Conservation (phyloP, 2,797 vertebrate genomes). For the Peromyscus aztecus region DNA sequence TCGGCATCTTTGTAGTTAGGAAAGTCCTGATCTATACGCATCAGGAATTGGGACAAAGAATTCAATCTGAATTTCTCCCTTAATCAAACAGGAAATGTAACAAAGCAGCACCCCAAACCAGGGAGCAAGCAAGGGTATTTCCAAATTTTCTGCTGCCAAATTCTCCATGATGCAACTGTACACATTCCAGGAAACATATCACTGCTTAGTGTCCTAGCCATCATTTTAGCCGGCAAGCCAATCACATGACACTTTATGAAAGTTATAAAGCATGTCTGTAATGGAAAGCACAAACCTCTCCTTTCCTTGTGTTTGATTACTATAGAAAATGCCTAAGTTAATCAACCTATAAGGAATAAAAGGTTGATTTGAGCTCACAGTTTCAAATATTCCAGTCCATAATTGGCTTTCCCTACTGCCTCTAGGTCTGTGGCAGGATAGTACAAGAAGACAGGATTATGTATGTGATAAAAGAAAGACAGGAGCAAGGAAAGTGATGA, state of each 20-base stretch:
- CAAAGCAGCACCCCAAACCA: neutral
- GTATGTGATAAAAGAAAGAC: neutral
- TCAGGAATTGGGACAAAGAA: neutral
- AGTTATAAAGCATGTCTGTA: neutral
- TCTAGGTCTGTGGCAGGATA: neutral
- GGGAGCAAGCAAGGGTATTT: neutral
- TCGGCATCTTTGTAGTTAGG: neutral
- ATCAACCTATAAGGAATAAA: neutral
- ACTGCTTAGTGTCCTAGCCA: constrained; percentile 7
- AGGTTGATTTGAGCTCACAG: neutral
- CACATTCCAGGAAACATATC: neutral
- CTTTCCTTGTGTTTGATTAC: neutral
- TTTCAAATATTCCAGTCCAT: neutral
- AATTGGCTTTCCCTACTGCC: too few relatives aligned
- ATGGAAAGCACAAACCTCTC: neutral
- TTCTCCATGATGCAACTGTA: neutral
- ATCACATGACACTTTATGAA: neutral
- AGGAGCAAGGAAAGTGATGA: neutral
- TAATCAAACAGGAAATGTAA: neutral
- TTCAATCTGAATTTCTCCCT: neutral
- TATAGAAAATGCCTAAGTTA: neutral
- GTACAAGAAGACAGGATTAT: neutral
- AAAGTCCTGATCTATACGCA: constrained; percentile 16
- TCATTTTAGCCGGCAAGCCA: neutral
- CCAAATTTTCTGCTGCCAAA: neutral